A percentile compares a stretch with the other conserved stretches of the same genome.
Evolutionary conservation across 2,888 invertebrate genomes (phyloP).

Genomic region (Drosophila barbarae): DNA sequence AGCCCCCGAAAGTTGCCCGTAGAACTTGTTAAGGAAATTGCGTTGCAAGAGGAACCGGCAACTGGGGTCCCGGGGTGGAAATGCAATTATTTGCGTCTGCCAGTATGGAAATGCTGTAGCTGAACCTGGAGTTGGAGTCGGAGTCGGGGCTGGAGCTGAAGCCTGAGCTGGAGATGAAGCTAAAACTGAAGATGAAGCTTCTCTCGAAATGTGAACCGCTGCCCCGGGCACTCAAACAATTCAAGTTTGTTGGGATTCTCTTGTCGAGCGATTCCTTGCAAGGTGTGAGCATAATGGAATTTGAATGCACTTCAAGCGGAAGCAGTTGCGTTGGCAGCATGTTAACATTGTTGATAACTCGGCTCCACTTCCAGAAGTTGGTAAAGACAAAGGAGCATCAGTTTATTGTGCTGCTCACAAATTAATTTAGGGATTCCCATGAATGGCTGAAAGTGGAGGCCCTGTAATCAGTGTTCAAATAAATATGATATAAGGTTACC

Average conservation of each 20-base stretch:
- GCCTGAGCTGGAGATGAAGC: background rate
- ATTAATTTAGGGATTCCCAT: slow-evolving; percentile 1
- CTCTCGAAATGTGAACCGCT: slow-evolving; percentile 33
- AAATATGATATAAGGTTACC: background rate
- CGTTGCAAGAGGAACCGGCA: slow-evolving; percentile 21
- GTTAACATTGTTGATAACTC: slow-evolving; percentile 24
- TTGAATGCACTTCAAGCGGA: slow-evolving; percentile 29
- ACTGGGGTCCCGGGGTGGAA: slow-evolving; percentile 12
- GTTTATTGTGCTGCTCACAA: slow-evolving; percentile 7
- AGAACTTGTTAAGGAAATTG: slow-evolving; percentile 46
- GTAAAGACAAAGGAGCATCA: slow-evolving; percentile 8
- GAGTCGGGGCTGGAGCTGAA: background rate
- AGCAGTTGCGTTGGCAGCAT: slow-evolving; percentile 31
- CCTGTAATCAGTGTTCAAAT: background rate
- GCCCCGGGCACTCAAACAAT: slow-evolving; percentile 40
- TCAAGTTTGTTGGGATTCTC: slow-evolving; percentile 31
- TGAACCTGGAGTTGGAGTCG: background rate
- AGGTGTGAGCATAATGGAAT: slow-evolving; percentile 42
- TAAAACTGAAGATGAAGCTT: background rate
- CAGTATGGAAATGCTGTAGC: slow-evolving; percentile 24
- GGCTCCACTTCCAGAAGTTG: slow-evolving; percentile 1
- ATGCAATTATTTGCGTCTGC: slow-evolving; percentile 47
- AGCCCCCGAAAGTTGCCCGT: slow-evolving; percentile 33
- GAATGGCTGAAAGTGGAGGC: background rate
- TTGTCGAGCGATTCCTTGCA: slow-evolving; percentile 25